Conservation (phyloP, 2,888 invertebrate genomes). For the Halocaridina rubra region DNA sequence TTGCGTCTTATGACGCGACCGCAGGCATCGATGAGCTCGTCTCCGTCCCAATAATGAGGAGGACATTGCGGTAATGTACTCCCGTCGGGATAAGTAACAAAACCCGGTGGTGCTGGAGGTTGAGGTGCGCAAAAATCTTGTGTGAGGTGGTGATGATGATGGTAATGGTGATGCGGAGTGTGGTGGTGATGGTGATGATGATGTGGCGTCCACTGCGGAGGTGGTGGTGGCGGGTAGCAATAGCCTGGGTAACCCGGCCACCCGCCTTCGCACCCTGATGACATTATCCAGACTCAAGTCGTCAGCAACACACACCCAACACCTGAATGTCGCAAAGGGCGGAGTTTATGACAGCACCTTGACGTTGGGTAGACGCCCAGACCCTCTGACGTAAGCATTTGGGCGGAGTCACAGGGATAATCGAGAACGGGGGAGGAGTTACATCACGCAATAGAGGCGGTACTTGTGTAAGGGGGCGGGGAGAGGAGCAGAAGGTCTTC, state of each 20-base stretch:
- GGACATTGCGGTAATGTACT: constrained; percentile 35
- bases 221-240: constrained; percentile 43
- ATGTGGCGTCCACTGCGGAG: constrained; percentile 29
- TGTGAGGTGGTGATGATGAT: constrained; percentile 31
- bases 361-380: not conserved
- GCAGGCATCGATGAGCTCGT: constrained; percentile 56
- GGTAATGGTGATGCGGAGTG: constrained; percentile 40
- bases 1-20: constrained; percentile 81
- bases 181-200: constrained; percentile 40
- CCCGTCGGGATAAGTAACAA: constrained; percentile 37
- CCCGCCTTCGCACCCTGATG: constrained; percentile 59
- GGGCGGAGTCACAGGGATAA: not conserved
- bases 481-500: not conserved
- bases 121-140: constrained; percentile 20
- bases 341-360: not conserved
- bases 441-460: not conserved
- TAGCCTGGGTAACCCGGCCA: constrained; percentile 53
- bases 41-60: constrained; percentile 53
- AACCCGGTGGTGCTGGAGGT: constrained; percentile 25
- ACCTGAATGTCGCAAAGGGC: constrained; percentile 23
- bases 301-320: constrained; percentile 20
- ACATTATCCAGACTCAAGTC: constrained; percentile 60
- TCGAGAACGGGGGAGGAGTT: not conserved
- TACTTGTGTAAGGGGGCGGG: not conserved
- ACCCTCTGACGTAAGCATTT: not conserved